phyloP scores from a whole-genome alignment of 2,888 invertebrate genomes.

The Formica aserva region DNA sequence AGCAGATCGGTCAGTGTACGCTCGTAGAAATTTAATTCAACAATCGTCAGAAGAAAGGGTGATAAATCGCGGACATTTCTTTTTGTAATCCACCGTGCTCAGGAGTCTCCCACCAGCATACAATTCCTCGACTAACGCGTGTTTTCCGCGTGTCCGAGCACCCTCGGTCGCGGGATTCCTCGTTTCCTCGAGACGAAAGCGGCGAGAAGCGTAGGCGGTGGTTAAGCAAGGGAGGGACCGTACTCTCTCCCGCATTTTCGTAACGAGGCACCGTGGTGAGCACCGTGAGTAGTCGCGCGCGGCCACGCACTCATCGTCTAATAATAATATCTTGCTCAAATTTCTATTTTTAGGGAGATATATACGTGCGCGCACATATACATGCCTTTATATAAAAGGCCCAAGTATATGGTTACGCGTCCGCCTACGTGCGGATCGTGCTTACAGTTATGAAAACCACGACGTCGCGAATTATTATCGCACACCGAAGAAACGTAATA shows the following conservation, averaged over 20 bases:
- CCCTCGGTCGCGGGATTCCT: slow-evolving; percentile 33
- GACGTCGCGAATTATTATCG: slow-evolving; percentile 45
- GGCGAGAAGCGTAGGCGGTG: neutral
- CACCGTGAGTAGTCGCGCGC: slow-evolving; percentile 29
- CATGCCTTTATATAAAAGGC: slow-evolving; percentile 71
- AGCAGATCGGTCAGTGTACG: neutral
- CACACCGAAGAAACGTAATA: slow-evolving; percentile 17
- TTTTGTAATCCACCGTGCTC: neutral
- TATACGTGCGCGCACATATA: slow-evolving; percentile 59
- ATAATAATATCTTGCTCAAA: slow-evolving; percentile 87
- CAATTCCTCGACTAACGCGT: neutral
- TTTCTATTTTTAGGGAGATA: slow-evolving; percentile 85
- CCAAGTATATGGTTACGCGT: slow-evolving; percentile 53
- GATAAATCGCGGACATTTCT: neutral
- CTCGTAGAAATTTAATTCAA: neutral
- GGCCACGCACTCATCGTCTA: slow-evolving; percentile 85
- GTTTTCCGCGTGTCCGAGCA: slow-evolving; percentile 39
- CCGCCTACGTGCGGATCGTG: slow-evolving; percentile 35
- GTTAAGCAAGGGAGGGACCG: neutral
- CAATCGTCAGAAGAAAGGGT: neutral
- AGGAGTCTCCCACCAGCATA: neutral
- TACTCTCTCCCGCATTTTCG: slow-evolving; percentile 48
- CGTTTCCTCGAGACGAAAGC: slow-evolving; percentile 14
- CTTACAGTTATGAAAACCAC: slow-evolving; percentile 48
- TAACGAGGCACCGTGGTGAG: slow-evolving; percentile 23